phyloP scores from a whole-genome alignment of 2,888 invertebrate species.

The Drosophila tripunctata region DNA sequence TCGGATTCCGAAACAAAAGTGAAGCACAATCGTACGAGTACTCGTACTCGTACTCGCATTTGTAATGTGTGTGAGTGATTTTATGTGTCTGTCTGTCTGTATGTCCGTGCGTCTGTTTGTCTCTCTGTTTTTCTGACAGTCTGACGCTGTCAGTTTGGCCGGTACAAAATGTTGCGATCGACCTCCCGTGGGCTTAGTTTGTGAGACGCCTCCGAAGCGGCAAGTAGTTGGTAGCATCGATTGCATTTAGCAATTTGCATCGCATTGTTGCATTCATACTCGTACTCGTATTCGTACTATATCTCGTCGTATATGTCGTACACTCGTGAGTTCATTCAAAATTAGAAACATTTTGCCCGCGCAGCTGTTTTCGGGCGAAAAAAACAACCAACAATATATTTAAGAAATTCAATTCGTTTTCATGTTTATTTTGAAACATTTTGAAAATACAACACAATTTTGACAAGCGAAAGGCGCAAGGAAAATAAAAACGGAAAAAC shows the following conservation, averaged over 20 bases:
- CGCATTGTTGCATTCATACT: conserved; percentile 8
- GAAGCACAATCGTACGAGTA: conserved; percentile 17
- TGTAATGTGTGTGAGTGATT: conserved; percentile 49
- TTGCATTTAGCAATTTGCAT: too few relatives aligned
- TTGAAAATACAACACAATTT: conserved; percentile 24
- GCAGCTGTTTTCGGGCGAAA: conserved; percentile 26
- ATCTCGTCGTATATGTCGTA: conserved; percentile 28
- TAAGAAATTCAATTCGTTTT: conserved; percentile 44
- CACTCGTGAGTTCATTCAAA: conserved; percentile 63
- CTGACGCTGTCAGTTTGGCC: conserved; percentile 15
- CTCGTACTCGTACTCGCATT: conserved; percentile 28
- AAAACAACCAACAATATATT: conserved; percentile 2
- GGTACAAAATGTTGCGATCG: conserved; percentile 78
- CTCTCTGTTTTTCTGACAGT: not conserved
- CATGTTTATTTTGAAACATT: conserved; percentile 68
- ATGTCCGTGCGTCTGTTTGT: conserved; percentile 6
- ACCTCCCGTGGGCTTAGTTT: conserved; percentile 77
- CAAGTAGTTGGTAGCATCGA: conserved; percentile 73
- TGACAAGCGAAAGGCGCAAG: conserved; percentile 30
- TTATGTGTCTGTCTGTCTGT: not conserved
- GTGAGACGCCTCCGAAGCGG: conserved; percentile 78
- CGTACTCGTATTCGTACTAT: too few relatives aligned
- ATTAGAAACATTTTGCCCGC: conserved; percentile 56
- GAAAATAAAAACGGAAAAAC: conserved; percentile 26
- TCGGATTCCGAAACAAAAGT: conserved; percentile 17